phyloP scores from a whole-genome alignment of 2,113 vertebrate genomes.

The Emydocephalus ijimae region DNA sequence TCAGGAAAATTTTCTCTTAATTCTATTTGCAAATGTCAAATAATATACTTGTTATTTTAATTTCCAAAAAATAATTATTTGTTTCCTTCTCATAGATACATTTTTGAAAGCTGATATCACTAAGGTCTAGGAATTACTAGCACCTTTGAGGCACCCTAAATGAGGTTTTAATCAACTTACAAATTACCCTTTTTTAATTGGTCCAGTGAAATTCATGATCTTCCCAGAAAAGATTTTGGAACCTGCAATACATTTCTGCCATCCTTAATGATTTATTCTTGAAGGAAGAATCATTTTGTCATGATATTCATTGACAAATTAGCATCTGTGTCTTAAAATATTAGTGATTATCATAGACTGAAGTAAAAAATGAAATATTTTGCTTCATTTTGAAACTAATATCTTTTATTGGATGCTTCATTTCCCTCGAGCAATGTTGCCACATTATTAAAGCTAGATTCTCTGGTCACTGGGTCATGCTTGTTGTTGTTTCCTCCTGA shows the following conservation, averaged over 20 bases:
- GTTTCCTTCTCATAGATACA: neutral
- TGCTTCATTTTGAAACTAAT: conserved; percentile 44
- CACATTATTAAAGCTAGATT: conserved; percentile 40
- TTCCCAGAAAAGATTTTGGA: conserved; percentile 4
- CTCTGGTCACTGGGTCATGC: conserved; percentile 20
- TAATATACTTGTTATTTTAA: neutral
- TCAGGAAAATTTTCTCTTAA: neutral
- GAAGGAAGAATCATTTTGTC: neutral
- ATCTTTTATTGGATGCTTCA: conserved; percentile 32
- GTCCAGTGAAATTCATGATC: neutral
- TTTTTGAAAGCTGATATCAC: neutral
- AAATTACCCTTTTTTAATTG: neutral
- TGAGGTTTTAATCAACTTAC: neutral
- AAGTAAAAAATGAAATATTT: conserved; percentile 14
- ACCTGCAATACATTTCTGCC: conserved; percentile 5
- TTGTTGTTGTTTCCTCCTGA: conserved; percentile 1
- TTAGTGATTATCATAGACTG: conserved; percentile 40
- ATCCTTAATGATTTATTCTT: neutral
- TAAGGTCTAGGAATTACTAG: neutral
- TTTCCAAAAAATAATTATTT: neutral
- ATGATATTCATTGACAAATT: conserved; percentile 45
- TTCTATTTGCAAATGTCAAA: neutral
- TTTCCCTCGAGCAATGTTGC: conserved; percentile 42
- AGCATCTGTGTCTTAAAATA: conserved; percentile 30
- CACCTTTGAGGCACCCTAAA: neutral